Evolutionary conservation across 2,113 vertebrate species (phyloP).

Genomic region (Pampusana beccarii): DNA sequence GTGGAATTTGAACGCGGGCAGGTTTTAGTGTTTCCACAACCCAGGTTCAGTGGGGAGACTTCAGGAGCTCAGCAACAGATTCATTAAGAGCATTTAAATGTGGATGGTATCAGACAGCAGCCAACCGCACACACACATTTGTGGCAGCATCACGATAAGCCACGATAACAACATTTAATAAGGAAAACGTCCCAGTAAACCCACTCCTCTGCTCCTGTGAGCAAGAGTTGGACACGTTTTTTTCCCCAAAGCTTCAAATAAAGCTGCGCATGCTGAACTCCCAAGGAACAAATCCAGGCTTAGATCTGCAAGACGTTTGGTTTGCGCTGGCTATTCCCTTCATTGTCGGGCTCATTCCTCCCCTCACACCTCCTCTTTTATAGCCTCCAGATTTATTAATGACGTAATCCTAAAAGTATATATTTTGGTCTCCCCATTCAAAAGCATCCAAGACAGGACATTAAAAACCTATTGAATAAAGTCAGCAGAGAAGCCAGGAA

Average conservation of each 20-base stretch:
- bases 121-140: accelerated
- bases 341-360: not conserved
- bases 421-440: not conserved
- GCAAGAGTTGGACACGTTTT: accelerated
- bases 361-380: not conserved
- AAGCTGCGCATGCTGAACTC: not conserved
- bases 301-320: not conserved
- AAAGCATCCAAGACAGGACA: not conserved
- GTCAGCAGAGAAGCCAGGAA: not conserved
- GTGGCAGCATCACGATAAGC: not conserved
- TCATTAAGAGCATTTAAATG: not conserved
- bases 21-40: not conserved
- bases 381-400: not conserved
- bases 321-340: not conserved
- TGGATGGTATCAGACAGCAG: accelerated
- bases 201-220: not conserved
- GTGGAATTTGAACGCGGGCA: not conserved
- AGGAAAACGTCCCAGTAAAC: not conserved
- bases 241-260: accelerated
- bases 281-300: not conserved
- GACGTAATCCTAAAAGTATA: not conserved
- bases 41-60: accelerated
- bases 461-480: not conserved
- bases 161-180: accelerated
- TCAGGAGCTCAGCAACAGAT: not conserved